Base-by-base conservation (phyloP, 2,113 vertebrate species). In the Cygnus atratus region DNA sequence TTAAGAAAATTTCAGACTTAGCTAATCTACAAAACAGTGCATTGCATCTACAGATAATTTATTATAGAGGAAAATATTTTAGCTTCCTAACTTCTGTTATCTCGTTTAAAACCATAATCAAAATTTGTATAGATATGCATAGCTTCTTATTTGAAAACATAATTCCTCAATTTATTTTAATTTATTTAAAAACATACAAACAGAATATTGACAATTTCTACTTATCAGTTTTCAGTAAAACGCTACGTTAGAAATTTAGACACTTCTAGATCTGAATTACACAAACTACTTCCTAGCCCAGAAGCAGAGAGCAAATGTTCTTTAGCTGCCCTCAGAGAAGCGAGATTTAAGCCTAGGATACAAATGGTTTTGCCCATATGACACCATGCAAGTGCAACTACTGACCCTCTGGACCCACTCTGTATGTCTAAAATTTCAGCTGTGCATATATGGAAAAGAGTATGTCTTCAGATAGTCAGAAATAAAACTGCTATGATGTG, bases 391-490 rank as follows among this genome's bases (percentile, higher is more conserved):
- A 65, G 14, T 25, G 25, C 20, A 75, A 18, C 9, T 54, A 68
- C 43, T 0, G 2, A 33, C 37, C 21, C 46, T 68, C 43, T 1
- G 1, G 21, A 25, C 3, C 6, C 29, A 39, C 11, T 50, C 25
- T 14, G 2, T 41, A 78, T 25, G 35, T 37, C 48, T 59, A n/a
- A 28, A 76, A 57, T 72, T 76, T 65, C 44, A 70, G 3, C 41
- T 33, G 37, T 39, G 3, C 14, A 12, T 9, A 44, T 5, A 2
- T 35, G 65, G 39, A 59, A 59, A 75, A 66, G 13, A 43, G 0
- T 2, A 17, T 8, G 12, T 50, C 21, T 77, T 88, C 39, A 85
- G 74, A 22, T 11, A 76, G 7, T 18, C 10, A 75, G 67, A 74
- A 79, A 33, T 33, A 33, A 68, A 79, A 39, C 16, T 63, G 24